Percentiles rank a stretch among this genome's conserved stretches.
These are phyloP conservation scores for Xerus rutilus DNA, from an alignment of 2,797 vertebrate species.

Conservation along the genomic window DNA sequence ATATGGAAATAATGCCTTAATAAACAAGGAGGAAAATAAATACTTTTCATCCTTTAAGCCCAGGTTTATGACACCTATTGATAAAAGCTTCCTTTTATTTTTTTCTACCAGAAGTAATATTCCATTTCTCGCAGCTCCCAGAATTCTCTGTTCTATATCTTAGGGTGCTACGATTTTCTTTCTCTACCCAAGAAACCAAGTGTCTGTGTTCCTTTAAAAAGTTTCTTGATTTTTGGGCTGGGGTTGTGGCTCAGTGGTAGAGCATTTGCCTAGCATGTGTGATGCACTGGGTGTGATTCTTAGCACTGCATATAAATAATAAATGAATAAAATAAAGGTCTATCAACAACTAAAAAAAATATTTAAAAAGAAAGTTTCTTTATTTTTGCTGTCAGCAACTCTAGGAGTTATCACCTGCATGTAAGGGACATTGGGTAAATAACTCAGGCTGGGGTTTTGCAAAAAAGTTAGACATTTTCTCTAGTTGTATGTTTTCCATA, in stretches of 20 bases:
- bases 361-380: neutral
- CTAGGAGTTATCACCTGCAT: neutral
- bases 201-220: conserved; percentile 22
- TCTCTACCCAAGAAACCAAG: neutral
- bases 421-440: neutral
- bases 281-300: no score
- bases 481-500: conserved; percentile 5
- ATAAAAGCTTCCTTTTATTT: conserved; percentile 32
- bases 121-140: conserved; percentile 50
- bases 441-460: neutral
- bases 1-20: neutral
- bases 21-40: neutral
- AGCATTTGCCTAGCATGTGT: no score
- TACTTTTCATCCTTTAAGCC: neutral
- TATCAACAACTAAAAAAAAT: no score
- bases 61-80: neutral
- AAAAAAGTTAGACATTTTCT: conserved; percentile 49
- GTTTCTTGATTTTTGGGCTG: neutral
- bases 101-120: neutral
- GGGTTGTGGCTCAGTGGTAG: no score
- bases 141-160: neutral
- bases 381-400: conserved; percentile 14
- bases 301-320: no score
- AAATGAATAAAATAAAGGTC: no score
- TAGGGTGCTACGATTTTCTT: neutral